These are phyloP conservation scores for Apogon hyalosoma DNA, from an alignment of 2,797 vertebrate species.

Conservation along the genomic window DNA sequence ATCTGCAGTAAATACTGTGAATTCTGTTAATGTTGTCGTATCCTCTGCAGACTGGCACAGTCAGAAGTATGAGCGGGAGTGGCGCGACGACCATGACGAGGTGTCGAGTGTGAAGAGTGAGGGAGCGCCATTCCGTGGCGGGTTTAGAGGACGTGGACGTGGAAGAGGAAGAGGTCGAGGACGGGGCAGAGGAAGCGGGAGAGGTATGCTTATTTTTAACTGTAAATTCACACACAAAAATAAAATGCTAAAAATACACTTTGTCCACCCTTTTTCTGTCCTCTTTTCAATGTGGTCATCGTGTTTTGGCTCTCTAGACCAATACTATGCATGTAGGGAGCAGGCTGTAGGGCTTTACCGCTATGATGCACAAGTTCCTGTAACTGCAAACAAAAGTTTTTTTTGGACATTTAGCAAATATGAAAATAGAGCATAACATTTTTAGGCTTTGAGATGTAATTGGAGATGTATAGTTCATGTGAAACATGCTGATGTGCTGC, in stretches of 20 bases:
- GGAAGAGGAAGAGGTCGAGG: slow-evolving; percentile 93
- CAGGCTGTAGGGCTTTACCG: too few relatives aligned
- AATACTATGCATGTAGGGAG: neutral
- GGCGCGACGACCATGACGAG: slow-evolving; percentile 94
- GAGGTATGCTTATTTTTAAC: slow-evolving; percentile 47
- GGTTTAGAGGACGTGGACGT: slow-evolving; percentile 92
- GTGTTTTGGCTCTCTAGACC: neutral
- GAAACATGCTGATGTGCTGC: slow-evolving; percentile 38
- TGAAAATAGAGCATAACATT: too few relatives aligned
- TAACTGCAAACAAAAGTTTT: too few relatives aligned
- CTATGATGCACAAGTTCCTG: too few relatives aligned
- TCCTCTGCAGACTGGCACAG: slow-evolving; percentile 90
- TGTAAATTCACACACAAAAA: neutral
- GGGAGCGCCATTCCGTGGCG: slow-evolving; percentile 91
- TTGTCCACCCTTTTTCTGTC: slow-evolving; percentile 1
- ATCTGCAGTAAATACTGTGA: neutral
- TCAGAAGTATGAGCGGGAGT: slow-evolving; percentile 93
- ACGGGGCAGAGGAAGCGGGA: slow-evolving; percentile 89
- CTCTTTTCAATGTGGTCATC: neutral
- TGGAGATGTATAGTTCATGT: too few relatives aligned
- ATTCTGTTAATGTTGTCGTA: neutral
- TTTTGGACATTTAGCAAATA: too few relatives aligned
- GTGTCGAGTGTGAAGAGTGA: slow-evolving; percentile 98
- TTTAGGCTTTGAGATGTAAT: neutral
- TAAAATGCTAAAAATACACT: neutral